Conservation (phyloP, 2,113 vertebrate species). For the Tetrax tetrax region DNA sequence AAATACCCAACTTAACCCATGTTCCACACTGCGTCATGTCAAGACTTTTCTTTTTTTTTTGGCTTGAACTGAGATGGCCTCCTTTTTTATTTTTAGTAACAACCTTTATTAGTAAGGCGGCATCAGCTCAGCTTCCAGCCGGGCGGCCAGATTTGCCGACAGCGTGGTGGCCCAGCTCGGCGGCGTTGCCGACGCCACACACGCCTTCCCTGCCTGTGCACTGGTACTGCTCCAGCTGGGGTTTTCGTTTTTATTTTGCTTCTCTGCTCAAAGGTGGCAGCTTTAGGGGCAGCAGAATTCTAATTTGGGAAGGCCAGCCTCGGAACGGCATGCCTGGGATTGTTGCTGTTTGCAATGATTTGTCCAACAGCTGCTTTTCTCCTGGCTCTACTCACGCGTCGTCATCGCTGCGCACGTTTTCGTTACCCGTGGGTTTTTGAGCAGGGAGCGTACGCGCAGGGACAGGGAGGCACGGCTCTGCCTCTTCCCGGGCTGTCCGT, state of each 20-base stretch:
- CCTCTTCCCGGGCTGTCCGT: neutral
- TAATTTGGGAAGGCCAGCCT: no score
- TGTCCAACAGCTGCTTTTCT: no score
- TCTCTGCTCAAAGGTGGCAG: neutral
- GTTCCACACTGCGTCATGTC: neutral
- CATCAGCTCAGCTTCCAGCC: neutral
- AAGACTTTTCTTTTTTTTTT: neutral
- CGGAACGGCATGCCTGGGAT: no score
- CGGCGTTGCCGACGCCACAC: fast-evolving
- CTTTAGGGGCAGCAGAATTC: neutral
- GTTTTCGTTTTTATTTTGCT: no score
- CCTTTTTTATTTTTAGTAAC: neutral
- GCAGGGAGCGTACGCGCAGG: no score
- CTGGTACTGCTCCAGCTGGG: neutral
- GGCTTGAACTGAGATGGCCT: neutral
- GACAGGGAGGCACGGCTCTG: no score
- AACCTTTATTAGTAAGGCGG: neutral
- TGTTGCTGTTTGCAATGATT: no score
- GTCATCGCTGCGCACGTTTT: no score
- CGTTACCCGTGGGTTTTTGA: neutral
- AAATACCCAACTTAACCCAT: neutral
- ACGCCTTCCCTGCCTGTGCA: no score
- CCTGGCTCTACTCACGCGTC: no score
- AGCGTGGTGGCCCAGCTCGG: neutral
- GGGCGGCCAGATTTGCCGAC: neutral